phyloP scores from a whole-genome alignment of 92 coral and sea anemone genomes.

The Epizoanthus stellaris region DNA sequence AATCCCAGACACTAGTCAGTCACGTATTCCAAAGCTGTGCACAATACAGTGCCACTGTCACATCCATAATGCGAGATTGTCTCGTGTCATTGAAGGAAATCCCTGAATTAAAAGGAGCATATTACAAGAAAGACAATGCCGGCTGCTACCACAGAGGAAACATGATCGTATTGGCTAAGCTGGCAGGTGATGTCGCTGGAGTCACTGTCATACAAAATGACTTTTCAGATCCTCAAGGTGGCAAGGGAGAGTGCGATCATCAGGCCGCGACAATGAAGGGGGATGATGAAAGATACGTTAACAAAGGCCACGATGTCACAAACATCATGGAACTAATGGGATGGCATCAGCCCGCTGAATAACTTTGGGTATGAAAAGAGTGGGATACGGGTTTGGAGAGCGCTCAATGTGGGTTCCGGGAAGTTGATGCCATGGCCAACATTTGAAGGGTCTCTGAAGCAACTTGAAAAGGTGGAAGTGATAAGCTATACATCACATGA shows the following conservation, averaged over 20 bases:
- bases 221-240: constrained; percentile 64
- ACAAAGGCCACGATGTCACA: constrained; percentile 51
- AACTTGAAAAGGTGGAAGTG: constrained; percentile 29
- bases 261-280: constrained; percentile 51
- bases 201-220: constrained; percentile 51
- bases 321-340: constrained; percentile 44
- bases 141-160: constrained; percentile 66
- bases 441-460: constrained; percentile 42
- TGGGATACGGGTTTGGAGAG: constrained; percentile 62
- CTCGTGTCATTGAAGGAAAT: constrained; percentile 40
- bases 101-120: constrained; percentile 49
- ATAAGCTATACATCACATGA: constrained; percentile 43
- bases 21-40: constrained; percentile 64
- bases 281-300: constrained; percentile 49
- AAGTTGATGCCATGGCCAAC: constrained; percentile 3
- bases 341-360: constrained; percentile 45
- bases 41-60: constrained; percentile 59
- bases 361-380: constrained; percentile 33
- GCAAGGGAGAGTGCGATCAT: constrained; percentile 64
- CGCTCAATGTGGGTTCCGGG: constrained; percentile 43
- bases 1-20: constrained; percentile 47
- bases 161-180: constrained; percentile 47
- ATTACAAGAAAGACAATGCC: constrained; percentile 62
- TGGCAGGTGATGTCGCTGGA: constrained; percentile 44
- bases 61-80: constrained; percentile 42